These are phyloP conservation scores for Hirudo medicinalis DNA, from an alignment of 1,140 invertebrate genomes.

Conservation along the genomic window DNA sequence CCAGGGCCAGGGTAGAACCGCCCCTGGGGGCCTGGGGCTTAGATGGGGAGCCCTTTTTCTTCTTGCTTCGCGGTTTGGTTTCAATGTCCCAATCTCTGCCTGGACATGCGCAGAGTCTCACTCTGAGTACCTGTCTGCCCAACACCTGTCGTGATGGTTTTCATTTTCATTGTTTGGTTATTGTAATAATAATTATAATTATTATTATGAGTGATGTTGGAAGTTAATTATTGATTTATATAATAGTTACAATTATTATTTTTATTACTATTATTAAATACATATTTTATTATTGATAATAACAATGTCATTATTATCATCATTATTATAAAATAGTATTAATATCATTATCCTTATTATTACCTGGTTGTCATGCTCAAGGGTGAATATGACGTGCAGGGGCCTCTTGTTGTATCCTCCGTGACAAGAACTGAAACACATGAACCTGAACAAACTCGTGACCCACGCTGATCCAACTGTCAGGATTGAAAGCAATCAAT, in stretches of 20 bases:
- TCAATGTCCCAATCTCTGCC: constrained; percentile 56
- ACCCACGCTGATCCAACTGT: constrained; percentile 48
- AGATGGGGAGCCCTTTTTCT: not conserved
- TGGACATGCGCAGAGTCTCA: constrained; percentile 66
- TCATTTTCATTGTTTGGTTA: too few species aligned
- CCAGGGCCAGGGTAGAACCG: too few species aligned
- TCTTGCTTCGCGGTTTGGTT: constrained; percentile 5
- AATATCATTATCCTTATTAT: too few species aligned
- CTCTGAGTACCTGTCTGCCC: constrained; percentile 53
- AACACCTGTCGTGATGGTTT: constrained; percentile 40
- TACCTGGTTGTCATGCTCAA: constrained; percentile 46
- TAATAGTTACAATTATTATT: too few species aligned
- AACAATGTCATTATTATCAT: too few species aligned
- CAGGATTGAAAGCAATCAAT: not conserved
- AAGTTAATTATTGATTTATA: too few species aligned
- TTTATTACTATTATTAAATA: too few species aligned
- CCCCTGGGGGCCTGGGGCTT: not conserved
- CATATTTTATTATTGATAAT: too few species aligned
- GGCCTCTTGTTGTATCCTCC: constrained; percentile 62
- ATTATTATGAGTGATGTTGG: too few species aligned
- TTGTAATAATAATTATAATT: too few species aligned
- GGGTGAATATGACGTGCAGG: constrained; percentile 60
- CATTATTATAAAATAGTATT: too few species aligned
- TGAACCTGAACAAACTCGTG: constrained; percentile 57
- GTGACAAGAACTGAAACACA: constrained; percentile 64